Percentiles rank a stretch among this genome's conserved stretches.
phyloP scores from a whole-genome alignment of 2,797 vertebrate species.

The Ficedula albicollis region DNA sequence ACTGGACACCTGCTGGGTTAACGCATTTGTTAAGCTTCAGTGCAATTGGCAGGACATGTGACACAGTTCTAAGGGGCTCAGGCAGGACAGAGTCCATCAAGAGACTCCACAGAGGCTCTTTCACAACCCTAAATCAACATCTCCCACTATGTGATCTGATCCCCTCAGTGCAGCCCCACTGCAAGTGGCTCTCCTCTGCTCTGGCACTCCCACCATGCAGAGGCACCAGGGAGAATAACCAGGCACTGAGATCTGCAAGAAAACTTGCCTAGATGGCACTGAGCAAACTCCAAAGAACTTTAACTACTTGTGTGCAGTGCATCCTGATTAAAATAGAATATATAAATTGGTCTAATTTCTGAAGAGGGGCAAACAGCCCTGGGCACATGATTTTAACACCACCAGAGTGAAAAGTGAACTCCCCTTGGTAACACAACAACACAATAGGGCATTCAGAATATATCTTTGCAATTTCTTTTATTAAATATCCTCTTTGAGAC shows the following conservation, averaged over 20 bases:
- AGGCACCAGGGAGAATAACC: background rate
- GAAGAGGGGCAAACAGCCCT: background rate
- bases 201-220: background rate
- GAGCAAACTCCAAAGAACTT: background rate
- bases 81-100: background rate
- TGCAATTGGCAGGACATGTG: background rate
- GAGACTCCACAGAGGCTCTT: background rate
- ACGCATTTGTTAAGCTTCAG: background rate
- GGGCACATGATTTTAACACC: background rate
- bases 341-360: background rate
- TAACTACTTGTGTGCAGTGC: background rate
- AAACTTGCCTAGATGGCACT: background rate
- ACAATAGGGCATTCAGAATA: background rate
- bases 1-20: background rate
- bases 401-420: background rate
- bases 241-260: background rate
- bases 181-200: background rate
- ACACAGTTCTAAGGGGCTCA: background rate
- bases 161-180: background rate
- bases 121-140: background rate
- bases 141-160: background rate
- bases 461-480: background rate
- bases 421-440: background rate
- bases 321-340: background rate
- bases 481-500: slow-evolving; percentile 20